A percentile compares a stretch with the other conserved stretches of the same genome.
Evolutionary conservation across 2,797 vertebrate species (phyloP).

Genomic region (Thalassophryne amazonica): DNA sequence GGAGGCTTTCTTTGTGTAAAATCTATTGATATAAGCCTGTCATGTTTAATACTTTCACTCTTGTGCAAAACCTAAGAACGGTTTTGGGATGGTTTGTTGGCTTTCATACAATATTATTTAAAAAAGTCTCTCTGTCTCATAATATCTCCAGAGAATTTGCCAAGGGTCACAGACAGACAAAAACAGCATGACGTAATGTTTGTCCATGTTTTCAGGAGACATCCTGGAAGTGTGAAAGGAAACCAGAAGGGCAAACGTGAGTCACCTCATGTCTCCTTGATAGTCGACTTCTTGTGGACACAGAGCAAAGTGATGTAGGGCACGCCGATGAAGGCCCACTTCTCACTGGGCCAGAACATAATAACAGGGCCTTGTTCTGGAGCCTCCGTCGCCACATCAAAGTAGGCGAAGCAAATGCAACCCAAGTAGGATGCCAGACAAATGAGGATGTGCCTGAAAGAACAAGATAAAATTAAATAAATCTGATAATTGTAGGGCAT

Average conservation of each 20-base stretch:
- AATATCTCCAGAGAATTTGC: background rate
- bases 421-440: constrained; percentile 94
- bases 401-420: constrained; percentile 97
- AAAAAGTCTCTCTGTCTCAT: constrained; percentile 10
- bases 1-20: constrained; percentile 38
- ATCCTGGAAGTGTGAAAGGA: constrained; percentile 3
- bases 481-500: background rate
- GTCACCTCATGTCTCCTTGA: constrained; percentile 88
- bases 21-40: constrained; percentile 22
- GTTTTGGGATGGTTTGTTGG: constrained; percentile 34
- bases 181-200: background rate
- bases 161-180: background rate
- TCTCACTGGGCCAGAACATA: constrained; percentile 98
- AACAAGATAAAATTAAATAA: constrained; percentile 1
- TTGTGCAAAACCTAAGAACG: constrained; percentile 42
- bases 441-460: constrained; percentile 92
- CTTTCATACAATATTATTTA: constrained; percentile 21
- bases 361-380: constrained; percentile 95
- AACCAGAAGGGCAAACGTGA: background rate
- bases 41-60: constrained; percentile 26
- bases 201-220: background rate
- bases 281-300: constrained; percentile 83
- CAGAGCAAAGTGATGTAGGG: constrained; percentile 93
- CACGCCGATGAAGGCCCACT: constrained; percentile 96
- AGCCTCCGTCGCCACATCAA: constrained; percentile 91